Evolutionary conservation across 37 sponge, comb jelly and placozoan species (phyloP), one percentile per base, ranked within the genome.

Genomic region (Lycopodina hypogea): DNA sequence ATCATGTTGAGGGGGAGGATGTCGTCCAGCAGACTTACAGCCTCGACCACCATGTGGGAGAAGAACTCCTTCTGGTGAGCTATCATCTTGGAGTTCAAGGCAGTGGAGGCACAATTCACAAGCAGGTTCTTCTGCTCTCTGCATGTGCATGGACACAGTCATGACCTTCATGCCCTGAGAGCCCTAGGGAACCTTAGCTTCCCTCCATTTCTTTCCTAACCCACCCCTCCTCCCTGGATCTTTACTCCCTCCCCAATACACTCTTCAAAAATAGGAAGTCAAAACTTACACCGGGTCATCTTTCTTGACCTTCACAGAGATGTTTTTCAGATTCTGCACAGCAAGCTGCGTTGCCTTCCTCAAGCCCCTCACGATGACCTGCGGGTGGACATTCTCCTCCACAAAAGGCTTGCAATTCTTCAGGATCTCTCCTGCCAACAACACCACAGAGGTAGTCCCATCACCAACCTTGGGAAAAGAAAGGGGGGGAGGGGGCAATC

Each of bases 31-130:
- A 85, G 34, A 42, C 68, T 76, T 9, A 99, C 99, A 36, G 99
- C 99, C 70, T 99, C 97, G 29, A 99, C 99, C 45, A 99, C 99
- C 95, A 99, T 96, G 64, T 93, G 89, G 21, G 99, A 87, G 68
- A 99, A 99, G 87, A 96, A 99, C 35, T 92, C 95, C 84, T 99
- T 99, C 84, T 99, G 93, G 40, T 77, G 83, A 34, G 99, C 92
- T 18, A 99, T 89, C 76, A 99, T 80, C 82, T 99, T 99, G 53
- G 97, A 96, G 66, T 94, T 93, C 66, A 99, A 84, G 0, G 96
- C 81, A 0, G 99, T 99, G 36, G 90, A 81, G 6, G 99, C 99
- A 88, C 99, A 99, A 61, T 94, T 96, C 76, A 93, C 84, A 64
- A 99, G 87, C 57, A 99, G 58, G 59, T 69, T 69, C 0, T 93